These are phyloP conservation scores for Plagodis dolabraria DNA, from an alignment of 2,888 invertebrate genomes.

Conservation along the genomic window DNA sequence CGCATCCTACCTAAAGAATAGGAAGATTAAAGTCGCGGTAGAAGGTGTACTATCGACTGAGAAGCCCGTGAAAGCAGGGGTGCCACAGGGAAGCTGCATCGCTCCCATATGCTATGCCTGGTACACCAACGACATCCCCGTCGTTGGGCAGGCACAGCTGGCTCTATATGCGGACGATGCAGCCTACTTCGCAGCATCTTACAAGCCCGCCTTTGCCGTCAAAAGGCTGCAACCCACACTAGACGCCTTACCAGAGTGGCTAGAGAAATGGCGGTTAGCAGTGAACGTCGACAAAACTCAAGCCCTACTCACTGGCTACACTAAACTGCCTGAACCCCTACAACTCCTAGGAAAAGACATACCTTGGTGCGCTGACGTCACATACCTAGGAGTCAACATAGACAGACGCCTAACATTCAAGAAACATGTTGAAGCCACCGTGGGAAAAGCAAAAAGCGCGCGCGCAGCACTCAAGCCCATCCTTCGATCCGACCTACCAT, in stretches of 20 bases:
- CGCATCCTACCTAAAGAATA: too few relatives aligned
- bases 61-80: background rate
- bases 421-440: background rate
- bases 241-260: slow-evolving; percentile 10
- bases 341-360: too few relatives aligned
- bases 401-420: slow-evolving; percentile 1
- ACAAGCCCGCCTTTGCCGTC: slow-evolving; percentile 1
- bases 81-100: slow-evolving; percentile 1
- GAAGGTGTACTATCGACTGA: background rate
- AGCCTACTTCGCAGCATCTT: slow-evolving; percentile 11
- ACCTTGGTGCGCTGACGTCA: too few relatives aligned
- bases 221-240: slow-evolving; percentile 13
- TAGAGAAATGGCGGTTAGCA: too few relatives aligned
- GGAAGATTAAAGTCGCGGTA: too few relatives aligned
- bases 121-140: slow-evolving; percentile 34
- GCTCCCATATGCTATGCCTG: slow-evolving; percentile 22
- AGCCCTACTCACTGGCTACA: too few relatives aligned
- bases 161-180: slow-evolving; percentile 37
- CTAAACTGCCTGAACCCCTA: too few relatives aligned
- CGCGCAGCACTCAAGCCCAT: slow-evolving; percentile 1
- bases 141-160: slow-evolving; percentile 12
- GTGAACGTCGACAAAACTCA: too few relatives aligned
- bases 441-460: slow-evolving; percentile 7
- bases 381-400: too few relatives aligned
- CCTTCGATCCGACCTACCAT: background rate